These are phyloP conservation scores for Limanda limanda DNA, from an alignment of 2,113 vertebrate species.

Conservation along the genomic window DNA sequence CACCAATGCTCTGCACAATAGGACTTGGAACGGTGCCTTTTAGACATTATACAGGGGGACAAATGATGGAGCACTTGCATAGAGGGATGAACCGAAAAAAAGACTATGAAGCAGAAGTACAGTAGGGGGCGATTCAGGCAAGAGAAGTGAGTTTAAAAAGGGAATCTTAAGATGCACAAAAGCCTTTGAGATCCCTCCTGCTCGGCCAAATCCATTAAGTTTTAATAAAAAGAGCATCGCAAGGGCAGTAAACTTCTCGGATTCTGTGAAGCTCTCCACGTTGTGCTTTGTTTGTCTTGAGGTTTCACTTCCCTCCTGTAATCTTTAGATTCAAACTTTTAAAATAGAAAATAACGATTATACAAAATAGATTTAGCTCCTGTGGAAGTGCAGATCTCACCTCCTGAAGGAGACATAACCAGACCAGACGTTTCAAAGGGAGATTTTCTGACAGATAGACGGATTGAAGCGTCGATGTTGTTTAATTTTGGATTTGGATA, in stretches of 20 bases:
- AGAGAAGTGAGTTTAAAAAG: conserved; percentile 11
- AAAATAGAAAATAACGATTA: too few relatives aligned
- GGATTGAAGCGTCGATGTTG: not conserved
- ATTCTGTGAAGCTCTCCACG: conserved; percentile 40
- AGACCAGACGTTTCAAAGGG: not conserved
- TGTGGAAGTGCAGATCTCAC: too few relatives aligned
- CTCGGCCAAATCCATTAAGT: conserved; percentile 48
- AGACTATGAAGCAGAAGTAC: conserved; percentile 26
- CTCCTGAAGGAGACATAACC: too few relatives aligned
- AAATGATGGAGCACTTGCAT: conserved; percentile 40
- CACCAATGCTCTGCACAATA: conserved; percentile 65
- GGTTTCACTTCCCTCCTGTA: conserved; percentile 4
- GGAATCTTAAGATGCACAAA: conserved; percentile 39
- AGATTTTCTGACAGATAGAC: not conserved
- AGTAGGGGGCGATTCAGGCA: not conserved
- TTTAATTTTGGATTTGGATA: not conserved
- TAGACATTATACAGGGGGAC: conserved; percentile 58
- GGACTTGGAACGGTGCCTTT: conserved; percentile 57
- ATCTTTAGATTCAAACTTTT: too few relatives aligned
- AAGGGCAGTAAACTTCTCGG: conserved; percentile 30
- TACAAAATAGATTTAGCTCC: too few relatives aligned
- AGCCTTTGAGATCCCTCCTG: conserved; percentile 20
- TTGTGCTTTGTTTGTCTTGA: conserved; percentile 14
- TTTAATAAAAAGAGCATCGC: conserved; percentile 54
- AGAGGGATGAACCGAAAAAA: conserved; percentile 35